These are phyloP conservation scores for Himalopsyche kuldschensis DNA, from an alignment of 2,888 invertebrate species.

Conservation along the genomic window DNA sequence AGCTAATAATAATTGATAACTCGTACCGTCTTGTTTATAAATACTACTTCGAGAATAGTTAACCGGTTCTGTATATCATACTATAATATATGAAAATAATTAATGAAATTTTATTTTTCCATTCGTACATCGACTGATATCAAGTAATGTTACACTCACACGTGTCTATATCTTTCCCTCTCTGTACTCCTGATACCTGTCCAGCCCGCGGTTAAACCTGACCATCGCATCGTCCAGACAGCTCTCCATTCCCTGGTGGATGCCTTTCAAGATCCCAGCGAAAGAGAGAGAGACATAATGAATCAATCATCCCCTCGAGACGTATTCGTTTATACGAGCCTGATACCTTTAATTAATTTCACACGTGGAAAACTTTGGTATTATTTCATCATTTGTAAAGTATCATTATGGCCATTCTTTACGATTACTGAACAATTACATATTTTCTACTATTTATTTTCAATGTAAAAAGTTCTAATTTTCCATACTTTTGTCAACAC, in stretches of 20 bases:
- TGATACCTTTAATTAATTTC: constrained; percentile 30
- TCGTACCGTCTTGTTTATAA: no score
- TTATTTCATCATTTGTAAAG: not conserved
- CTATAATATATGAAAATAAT: no score
- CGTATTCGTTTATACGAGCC: constrained; percentile 29
- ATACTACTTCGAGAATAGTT: no score
- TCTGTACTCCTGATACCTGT: not conserved
- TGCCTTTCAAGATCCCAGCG: constrained; percentile 16
- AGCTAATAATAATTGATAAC: no score
- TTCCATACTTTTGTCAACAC: no score
- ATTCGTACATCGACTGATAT: no score
- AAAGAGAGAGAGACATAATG: constrained; percentile 30
- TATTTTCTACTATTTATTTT: no score
- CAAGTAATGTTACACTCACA: not conserved
- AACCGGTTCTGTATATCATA: no score
- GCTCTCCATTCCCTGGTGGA: constrained; percentile 2
- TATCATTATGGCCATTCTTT: not conserved
- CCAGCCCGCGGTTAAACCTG: constrained; percentile 18
- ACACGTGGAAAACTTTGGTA: not conserved
- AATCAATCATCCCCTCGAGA: constrained; percentile 39
- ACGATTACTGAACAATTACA: no score
- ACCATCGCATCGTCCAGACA: constrained; percentile 13
- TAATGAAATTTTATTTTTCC: no score
- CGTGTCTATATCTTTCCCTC: not conserved
- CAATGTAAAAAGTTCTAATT: no score